These are phyloP conservation scores for Kryphioiulus occultus DNA, from an alignment of 2,888 invertebrate species.

Conservation along the genomic window DNA sequence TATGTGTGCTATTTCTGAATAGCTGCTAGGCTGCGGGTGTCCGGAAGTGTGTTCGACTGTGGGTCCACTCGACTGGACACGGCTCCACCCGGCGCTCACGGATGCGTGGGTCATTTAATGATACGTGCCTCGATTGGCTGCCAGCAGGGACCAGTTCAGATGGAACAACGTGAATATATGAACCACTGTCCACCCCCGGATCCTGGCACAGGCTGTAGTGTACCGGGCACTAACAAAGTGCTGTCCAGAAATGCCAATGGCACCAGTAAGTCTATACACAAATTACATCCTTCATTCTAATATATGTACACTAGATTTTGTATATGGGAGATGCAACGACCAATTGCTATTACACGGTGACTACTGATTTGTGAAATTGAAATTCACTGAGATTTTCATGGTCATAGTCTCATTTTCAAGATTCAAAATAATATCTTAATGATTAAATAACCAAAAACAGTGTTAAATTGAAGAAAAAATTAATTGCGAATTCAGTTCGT, in stretches of 20 bases:
- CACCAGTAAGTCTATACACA: constrained; percentile 55
- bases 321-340: not conserved
- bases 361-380: too few relatives aligned
- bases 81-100: constrained; percentile 50
- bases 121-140: constrained; percentile 51
- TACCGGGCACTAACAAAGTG: constrained; percentile 52
- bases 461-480: too few relatives aligned
- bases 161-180: constrained; percentile 54
- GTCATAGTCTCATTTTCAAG: too few relatives aligned
- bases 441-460: too few relatives aligned
- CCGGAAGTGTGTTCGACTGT: constrained; percentile 28
- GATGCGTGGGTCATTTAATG: constrained; percentile 51
- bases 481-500: too few relatives aligned
- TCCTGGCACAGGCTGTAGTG: constrained; percentile 47
- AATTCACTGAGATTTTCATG: too few relatives aligned
- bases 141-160: constrained; percentile 44
- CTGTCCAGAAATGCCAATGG: constrained; percentile 56
- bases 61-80: constrained; percentile 46
- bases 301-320: not conserved
- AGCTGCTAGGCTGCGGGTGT: constrained; percentile 49
- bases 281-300: constrained; percentile 16
- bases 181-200: constrained; percentile 53
- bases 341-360: not conserved
- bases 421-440: too few relatives aligned
- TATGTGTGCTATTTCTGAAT: constrained; percentile 20